Evolutionary conservation across 2,888 invertebrate species (phyloP).

Genomic region (Alcis repandata): DNA sequence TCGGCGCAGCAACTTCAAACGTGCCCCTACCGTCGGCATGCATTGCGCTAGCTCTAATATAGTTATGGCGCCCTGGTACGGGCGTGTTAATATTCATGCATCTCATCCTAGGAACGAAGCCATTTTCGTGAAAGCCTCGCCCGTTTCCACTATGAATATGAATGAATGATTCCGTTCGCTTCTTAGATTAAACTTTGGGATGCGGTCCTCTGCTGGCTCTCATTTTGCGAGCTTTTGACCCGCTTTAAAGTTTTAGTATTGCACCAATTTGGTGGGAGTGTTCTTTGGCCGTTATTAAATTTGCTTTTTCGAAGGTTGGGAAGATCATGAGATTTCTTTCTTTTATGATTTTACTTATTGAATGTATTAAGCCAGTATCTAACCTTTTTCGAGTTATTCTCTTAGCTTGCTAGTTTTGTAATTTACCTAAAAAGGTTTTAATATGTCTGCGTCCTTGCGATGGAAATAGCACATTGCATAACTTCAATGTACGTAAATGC

Average conservation of each 20-base stretch:
- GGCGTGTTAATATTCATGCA: conserved; percentile 85
- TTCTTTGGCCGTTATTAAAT: background rate
- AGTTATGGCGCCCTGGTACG: conserved; percentile 80
- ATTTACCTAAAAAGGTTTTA: no score
- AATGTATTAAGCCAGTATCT: no score
- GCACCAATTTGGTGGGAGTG: conserved; percentile 27
- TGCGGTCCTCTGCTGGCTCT: conserved; percentile 54
- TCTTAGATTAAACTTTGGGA: conserved; percentile 79
- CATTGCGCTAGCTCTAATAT: conserved; percentile 80
- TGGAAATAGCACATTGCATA: no score
- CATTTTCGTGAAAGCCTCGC: conserved; percentile 84
- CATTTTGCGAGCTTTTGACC: conserved; percentile 40
- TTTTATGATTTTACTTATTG: no score
- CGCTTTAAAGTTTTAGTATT: conserved; percentile 43
- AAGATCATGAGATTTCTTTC: no score
- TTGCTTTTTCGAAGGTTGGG: background rate
- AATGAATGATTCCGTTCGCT: conserved; percentile 81
- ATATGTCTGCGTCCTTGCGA: no score
- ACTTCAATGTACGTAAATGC: background rate
- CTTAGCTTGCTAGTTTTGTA: no score
- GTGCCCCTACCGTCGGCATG: conserved; percentile 82
- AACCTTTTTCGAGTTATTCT: no score
- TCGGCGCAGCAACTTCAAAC: conserved; percentile 84
- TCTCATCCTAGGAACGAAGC: conserved; percentile 80
- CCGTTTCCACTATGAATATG: conserved; percentile 82